Evolutionary conservation across 2,797 vertebrate genomes (phyloP), one percentile per base, ranked within the genome.

Genomic region (Enteromius viviparus): DNA sequence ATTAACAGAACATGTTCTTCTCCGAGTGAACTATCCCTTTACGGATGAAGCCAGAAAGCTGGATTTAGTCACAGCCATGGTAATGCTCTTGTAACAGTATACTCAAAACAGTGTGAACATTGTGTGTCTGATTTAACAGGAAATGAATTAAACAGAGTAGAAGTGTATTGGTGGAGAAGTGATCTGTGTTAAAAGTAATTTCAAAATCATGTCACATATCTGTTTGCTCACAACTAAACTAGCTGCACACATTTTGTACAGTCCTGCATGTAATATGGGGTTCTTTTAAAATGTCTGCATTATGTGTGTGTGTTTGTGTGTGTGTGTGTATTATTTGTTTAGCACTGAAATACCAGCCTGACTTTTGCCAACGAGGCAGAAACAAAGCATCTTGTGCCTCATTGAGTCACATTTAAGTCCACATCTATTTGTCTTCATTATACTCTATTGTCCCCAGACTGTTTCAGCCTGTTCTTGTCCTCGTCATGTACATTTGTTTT

Each of bases 41-140:
- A 64, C 26, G 23, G 5, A 29, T 23, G 14, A 2, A 15, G 5
- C 9, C 58, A 62, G 23, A 62, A 62, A 64, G 26, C 26, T 62
- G 60, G 6, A 15, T 62, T 62, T 29, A 62, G 87, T 92, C 83
- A 89, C 92, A 93, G 93, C 93, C 93, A 92, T 94, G 94, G 93
- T 89, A 90, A 92, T 89, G 90, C 92, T 92, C 92, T 91, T 92
- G 91, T 92, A 92, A 94, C 92, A 91, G 91, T 92, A 91, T 80
- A 86, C 91, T 91, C 89, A 77, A 83, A 93, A 91, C 89, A 81
- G 93, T 94, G 93, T 92, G 91, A 92, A 92, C 93, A 93, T 92
- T 94, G 89, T 94, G 92, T 94, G 92, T 94, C 94, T 91, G 93
- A 90, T 90, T 94, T 93, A 94, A 37, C 37, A 92, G 90, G 89